Conservation (phyloP, 2,113 vertebrate species). For the Epinephelus fuscoguttatus region DNA sequence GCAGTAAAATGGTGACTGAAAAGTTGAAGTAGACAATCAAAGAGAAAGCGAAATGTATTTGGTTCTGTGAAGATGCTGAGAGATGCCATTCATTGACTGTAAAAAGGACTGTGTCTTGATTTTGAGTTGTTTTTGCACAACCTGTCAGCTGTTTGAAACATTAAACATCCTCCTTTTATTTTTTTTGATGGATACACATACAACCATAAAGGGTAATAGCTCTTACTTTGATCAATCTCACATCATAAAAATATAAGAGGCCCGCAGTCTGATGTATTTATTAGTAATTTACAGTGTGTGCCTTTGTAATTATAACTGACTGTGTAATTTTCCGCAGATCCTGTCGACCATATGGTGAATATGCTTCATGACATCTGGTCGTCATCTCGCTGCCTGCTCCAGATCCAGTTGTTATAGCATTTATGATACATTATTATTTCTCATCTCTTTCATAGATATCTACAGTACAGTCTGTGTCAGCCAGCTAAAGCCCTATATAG, state of each 20-base stretch:
- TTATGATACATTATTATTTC: slow-evolving; percentile 17
- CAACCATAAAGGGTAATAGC: not conserved
- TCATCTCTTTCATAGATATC: not conserved
- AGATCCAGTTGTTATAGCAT: not conserved
- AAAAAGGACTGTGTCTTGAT: not conserved
- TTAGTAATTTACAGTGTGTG: not conserved
- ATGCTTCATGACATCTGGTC: slow-evolving; percentile 18
- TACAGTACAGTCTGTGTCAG: not conserved
- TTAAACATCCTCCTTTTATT: not conserved
- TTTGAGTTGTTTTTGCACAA: not conserved
- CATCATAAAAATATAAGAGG: not conserved
- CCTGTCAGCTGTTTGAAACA: not conserved
- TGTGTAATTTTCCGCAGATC: slow-evolving; percentile 6
- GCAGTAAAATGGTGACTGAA: slow-evolving; percentile 19
- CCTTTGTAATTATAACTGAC: not conserved
- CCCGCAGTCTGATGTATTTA: not conserved
- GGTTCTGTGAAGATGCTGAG: slow-evolving; percentile 18
- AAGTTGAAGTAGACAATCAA: slow-evolving; percentile 21
- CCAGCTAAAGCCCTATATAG: not conserved
- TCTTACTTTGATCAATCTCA: not conserved
- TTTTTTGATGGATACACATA: not conserved
- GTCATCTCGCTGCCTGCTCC: slow-evolving; percentile 1
- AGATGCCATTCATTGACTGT: slow-evolving; percentile 19
- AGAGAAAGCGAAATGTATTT: slow-evolving; percentile 23
- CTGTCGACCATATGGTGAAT: not conserved